phyloP scores from a whole-genome alignment of 1,140 invertebrate species.

The Ips typographus region DNA sequence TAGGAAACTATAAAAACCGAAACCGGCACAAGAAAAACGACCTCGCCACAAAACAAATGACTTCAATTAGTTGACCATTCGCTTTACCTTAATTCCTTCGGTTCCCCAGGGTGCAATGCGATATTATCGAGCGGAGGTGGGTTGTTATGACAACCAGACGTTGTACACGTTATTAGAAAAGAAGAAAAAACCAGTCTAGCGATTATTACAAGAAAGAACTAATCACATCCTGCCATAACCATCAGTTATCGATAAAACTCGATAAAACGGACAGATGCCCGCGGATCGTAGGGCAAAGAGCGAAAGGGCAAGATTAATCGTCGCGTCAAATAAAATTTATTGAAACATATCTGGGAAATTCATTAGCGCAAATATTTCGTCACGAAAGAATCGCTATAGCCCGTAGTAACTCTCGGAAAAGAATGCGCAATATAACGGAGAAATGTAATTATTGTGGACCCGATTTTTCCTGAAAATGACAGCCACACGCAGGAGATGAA shows the following conservation, averaged over 20 bases:
- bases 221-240: not conserved
- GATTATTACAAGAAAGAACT: not conserved
- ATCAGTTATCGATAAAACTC: conserved; percentile 1
- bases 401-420: not conserved
- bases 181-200: not conserved
- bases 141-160: conserved; percentile 27
- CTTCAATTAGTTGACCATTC: conserved; percentile 33
- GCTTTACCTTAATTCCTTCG: conserved; percentile 22
- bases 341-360: conserved; percentile 21
- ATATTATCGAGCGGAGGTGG: conserved; percentile 28
- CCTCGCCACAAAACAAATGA: conserved; percentile 21
- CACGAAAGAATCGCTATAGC: conserved; percentile 5
- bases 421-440: conserved; percentile 4
- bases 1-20: too few relatives aligned
- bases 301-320: conserved; percentile 12
- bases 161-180: not conserved
- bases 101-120: conserved; percentile 17
- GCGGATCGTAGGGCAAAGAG: not conserved
- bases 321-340: conserved; percentile 14
- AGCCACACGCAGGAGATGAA: not conserved
- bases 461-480: not conserved
- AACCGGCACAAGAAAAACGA: conserved; percentile 4
- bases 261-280: conserved; percentile 3
- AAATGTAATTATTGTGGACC: conserved; percentile 3
- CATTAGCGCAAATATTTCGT: conserved; percentile 17